phyloP scores from a whole-genome alignment of 1,140 invertebrate species.

The Platorchestia sp. region DNA sequence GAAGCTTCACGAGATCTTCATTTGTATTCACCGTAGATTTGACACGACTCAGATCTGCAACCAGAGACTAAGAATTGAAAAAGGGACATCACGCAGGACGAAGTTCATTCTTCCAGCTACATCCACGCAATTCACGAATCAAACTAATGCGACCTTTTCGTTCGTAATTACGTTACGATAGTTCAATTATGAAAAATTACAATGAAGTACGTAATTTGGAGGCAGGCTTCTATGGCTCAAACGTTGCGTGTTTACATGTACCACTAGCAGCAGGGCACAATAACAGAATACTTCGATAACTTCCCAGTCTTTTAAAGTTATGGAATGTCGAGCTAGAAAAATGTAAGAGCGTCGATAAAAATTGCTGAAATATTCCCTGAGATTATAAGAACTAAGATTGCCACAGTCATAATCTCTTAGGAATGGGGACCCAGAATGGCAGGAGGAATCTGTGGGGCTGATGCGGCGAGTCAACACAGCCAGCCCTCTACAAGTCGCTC shows the following conservation, averaged over 20 bases:
- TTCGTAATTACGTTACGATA: neutral
- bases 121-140: neutral
- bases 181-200: neutral
- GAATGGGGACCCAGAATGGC: neutral
- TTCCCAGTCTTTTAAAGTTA: neutral
- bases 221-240: neutral
- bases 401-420: neutral
- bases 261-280: neutral
- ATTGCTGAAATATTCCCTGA: neutral
- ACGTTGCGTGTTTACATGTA: neutral
- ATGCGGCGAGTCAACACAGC: constrained; percentile 1
- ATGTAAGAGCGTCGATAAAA: neutral
- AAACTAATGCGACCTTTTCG: neutral
- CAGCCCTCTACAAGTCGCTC: neutral
- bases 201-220: neutral
- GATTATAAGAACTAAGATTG: neutral
- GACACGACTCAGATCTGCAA: neutral
- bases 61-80: neutral
- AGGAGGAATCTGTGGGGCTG: constrained; percentile 14
- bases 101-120: too few relatives aligned
- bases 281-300: neutral
- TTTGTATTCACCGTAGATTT: neutral
- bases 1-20: neutral
- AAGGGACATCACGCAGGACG: neutral
- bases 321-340: neutral